phyloP scores from a whole-genome alignment of 2,113 vertebrate species.

The Globicephala melas region DNA sequence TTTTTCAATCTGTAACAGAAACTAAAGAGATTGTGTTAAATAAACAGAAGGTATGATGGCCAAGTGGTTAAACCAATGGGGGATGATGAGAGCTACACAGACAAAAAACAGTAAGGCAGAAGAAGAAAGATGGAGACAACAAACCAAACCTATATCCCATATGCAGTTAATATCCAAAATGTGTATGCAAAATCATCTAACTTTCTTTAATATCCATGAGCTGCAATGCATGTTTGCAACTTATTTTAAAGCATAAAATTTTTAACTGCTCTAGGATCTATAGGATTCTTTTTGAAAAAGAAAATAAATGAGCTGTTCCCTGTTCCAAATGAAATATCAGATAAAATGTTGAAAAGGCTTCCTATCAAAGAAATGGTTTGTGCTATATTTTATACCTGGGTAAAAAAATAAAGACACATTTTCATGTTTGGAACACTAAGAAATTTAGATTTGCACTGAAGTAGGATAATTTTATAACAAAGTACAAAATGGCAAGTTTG shows the following conservation, averaged over 20 bases:
- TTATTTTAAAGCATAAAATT: neutral
- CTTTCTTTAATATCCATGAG: neutral
- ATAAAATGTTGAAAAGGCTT: constrained; percentile 19
- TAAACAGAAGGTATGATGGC: neutral
- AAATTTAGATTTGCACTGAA: constrained; percentile 37
- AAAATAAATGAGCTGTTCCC: neutral
- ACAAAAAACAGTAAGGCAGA: neutral
- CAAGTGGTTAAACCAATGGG: neutral
- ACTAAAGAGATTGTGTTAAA: neutral
- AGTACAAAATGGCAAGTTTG: constrained; percentile 12
- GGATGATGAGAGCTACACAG: neutral
- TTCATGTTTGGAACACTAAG: constrained; percentile 5
- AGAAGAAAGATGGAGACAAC: neutral
- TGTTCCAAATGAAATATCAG: constrained; percentile 37
- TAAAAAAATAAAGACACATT: neutral
- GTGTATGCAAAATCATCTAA: neutral
- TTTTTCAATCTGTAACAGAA: neutral
- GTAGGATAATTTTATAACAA: constrained; percentile 45
- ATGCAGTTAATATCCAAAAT: neutral
- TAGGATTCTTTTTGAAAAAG: neutral
- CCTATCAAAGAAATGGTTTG: neutral
- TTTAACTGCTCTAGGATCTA: neutral
- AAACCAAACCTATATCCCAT: neutral
- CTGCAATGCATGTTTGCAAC: neutral
- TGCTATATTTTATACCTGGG: neutral